Percentiles rank a stretch among this genome's conserved stretches.
Evolutionary conservation across 2,797 vertebrate genomes (phyloP).

Genomic region (Paedocypris micromegethes): DNA sequence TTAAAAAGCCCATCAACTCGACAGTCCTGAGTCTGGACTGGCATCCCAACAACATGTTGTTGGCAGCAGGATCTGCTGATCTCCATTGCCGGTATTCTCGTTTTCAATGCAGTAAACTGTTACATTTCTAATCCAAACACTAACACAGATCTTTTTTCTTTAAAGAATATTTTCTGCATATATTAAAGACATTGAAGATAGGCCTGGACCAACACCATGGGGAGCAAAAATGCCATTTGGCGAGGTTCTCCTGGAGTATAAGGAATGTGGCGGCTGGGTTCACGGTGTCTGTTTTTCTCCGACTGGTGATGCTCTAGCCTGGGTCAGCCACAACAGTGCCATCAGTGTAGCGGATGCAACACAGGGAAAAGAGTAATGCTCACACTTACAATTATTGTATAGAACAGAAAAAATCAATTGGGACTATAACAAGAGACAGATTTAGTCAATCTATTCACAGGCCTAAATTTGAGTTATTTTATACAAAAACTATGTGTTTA

Average conservation of each 20-base stretch:
- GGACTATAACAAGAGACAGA: neutral
- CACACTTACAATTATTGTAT: conserved; percentile 3
- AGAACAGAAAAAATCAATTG: neutral
- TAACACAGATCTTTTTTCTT: neutral
- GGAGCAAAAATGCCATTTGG: conserved; percentile 79
- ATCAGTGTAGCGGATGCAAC: conserved; percentile 67
- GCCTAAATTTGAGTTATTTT: neutral
- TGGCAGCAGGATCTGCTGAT: conserved; percentile 69
- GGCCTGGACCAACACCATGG: conserved; percentile 74
- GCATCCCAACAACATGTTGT: conserved; percentile 79
- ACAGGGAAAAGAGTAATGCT: conserved; percentile 64
- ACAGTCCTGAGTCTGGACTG: conserved; percentile 72
- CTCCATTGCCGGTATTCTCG: conserved; percentile 69
- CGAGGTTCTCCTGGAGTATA: conserved; percentile 70
- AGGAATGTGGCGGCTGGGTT: conserved; percentile 77
- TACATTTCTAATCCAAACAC: neutral
- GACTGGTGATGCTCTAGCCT: conserved; percentile 70
- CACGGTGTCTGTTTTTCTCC: conserved; percentile 74
- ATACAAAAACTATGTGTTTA: neutral
- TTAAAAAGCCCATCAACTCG: conserved; percentile 68
- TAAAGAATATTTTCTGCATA: conserved; percentile 72
- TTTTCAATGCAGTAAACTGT: neutral
- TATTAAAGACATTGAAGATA: conserved; percentile 79
- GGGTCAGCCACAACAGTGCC: conserved; percentile 75
- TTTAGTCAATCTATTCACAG: neutral